A percentile compares a stretch with the other conserved stretches of the same genome.
phyloP scores from a whole-genome alignment of 2,797 vertebrate genomes.

The Scyliorhinus canicula region DNA sequence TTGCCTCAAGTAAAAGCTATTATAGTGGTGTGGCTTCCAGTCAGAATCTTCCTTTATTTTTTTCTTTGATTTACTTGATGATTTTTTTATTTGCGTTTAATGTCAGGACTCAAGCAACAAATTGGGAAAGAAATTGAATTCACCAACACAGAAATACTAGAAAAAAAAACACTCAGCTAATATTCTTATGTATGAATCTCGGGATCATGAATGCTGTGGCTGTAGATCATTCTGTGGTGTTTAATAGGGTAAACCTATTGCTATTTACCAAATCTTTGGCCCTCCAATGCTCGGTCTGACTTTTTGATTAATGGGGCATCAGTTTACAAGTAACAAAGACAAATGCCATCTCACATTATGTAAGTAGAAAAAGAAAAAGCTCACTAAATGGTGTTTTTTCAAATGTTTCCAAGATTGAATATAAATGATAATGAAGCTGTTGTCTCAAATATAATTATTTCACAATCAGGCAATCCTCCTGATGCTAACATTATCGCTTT shows the following conservation, averaged over 20 bases:
- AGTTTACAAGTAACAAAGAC: constrained; percentile 53
- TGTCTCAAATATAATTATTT: constrained; percentile 36
- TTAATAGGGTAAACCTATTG: background rate
- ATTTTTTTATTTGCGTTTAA: background rate
- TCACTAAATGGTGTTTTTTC: constrained; percentile 13
- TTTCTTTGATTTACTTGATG: background rate
- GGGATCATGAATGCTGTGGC: background rate
- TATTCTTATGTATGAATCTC: background rate
- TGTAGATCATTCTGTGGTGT: background rate
- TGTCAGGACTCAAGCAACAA: background rate
- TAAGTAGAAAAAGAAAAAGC: constrained; percentile 24
- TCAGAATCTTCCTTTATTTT: background rate
- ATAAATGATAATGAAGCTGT: constrained; percentile 23
- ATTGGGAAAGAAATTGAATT: background rate
- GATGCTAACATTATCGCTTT: background rate
- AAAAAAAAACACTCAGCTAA: background rate
- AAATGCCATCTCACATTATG: constrained; percentile 48
- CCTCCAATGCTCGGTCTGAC: background rate
- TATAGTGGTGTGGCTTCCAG: background rate
- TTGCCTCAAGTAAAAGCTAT: background rate
- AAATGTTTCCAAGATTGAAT: background rate
- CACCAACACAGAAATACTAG: background rate
- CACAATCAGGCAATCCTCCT: background rate
- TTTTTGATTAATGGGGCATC: constrained; percentile 57
- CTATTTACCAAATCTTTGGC: background rate